Evolutionary conservation across 2,888 invertebrate genomes (phyloP).

Genomic region (Listrodromus nycthemerus): DNA sequence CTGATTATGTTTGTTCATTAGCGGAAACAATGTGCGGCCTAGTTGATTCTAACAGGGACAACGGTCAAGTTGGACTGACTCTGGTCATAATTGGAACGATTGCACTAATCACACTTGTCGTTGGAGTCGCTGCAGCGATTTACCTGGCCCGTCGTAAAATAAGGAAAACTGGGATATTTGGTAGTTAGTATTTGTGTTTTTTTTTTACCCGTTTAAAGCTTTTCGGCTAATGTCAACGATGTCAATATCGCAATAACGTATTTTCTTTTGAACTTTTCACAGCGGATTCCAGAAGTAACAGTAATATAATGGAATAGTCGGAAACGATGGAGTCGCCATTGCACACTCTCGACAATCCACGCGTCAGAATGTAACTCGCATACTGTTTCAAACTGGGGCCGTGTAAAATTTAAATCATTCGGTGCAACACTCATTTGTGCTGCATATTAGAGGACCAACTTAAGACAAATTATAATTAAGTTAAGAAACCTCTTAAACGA

Average conservation of each 20-base stretch:
- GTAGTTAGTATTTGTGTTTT: neutral
- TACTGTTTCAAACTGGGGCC: neutral
- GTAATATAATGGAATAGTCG: conserved; percentile 55
- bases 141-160: conserved; percentile 15
- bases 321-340: conserved; percentile 60
- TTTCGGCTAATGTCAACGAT: neutral
- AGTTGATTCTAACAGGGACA: neutral
- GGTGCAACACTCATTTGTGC: neutral
- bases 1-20: neutral
- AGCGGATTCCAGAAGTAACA: conserved; percentile 8
- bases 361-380: conserved; percentile 34
- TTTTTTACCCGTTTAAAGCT: neutral
- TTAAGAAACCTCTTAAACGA: conserved; percentile 7
- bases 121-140: neutral
- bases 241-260: neutral
- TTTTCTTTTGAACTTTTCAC: neutral
- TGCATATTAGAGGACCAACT: no score
- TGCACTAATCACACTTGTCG: neutral
- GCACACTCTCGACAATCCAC: conserved; percentile 44
- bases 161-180: neutral
- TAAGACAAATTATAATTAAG: no score
- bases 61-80: neutral
- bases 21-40: neutral
- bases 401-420: neutral
- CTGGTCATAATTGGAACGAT: neutral